These are phyloP conservation scores for Tenthredo notha DNA, from an alignment of 2,888 invertebrate species.

Conservation along the genomic window DNA sequence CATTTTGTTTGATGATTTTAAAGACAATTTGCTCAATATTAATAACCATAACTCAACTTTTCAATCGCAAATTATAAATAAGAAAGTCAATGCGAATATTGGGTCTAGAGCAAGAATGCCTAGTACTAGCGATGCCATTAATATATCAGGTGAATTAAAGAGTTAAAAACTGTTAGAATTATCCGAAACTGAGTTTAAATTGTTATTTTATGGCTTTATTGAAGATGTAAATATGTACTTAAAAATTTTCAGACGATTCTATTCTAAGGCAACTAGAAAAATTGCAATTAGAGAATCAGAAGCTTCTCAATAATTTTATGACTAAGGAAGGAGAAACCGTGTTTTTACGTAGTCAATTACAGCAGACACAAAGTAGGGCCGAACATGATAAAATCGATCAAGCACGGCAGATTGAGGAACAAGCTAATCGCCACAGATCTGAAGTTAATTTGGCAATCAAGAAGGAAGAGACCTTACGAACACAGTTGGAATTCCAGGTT, in stretches of 20 bases:
- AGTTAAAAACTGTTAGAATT: neutral
- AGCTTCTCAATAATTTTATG: slow-evolving; percentile 68
- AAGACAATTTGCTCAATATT: slow-evolving; percentile 60
- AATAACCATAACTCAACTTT: slow-evolving; percentile 66
- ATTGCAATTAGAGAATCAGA: slow-evolving; percentile 69
- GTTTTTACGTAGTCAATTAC: slow-evolving; percentile 69
- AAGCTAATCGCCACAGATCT: slow-evolving; percentile 64
- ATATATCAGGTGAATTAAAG: slow-evolving; percentile 8
- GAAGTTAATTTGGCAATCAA: slow-evolving; percentile 68
- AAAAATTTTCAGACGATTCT: slow-evolving; percentile 56
- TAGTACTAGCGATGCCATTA: slow-evolving; percentile 56
- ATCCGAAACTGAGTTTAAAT: neutral
- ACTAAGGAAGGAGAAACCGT: slow-evolving; percentile 72
- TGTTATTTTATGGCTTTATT: neutral
- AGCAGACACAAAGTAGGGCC: slow-evolving; percentile 66
- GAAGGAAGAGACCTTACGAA: slow-evolving; percentile 71
- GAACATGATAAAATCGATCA: slow-evolving; percentile 69
- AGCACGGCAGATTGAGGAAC: slow-evolving; percentile 68
- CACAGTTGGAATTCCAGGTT: slow-evolving; percentile 71
- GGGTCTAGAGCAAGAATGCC: slow-evolving; percentile 57
- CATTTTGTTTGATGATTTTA: slow-evolving; percentile 64
- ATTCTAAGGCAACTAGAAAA: slow-evolving; percentile 63
- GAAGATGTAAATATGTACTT: slow-evolving; percentile 32
- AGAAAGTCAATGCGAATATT: neutral
- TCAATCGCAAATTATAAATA: slow-evolving; percentile 48